Conservation (phyloP, 2,113 vertebrate genomes). For the Bujurquina vittata region DNA sequence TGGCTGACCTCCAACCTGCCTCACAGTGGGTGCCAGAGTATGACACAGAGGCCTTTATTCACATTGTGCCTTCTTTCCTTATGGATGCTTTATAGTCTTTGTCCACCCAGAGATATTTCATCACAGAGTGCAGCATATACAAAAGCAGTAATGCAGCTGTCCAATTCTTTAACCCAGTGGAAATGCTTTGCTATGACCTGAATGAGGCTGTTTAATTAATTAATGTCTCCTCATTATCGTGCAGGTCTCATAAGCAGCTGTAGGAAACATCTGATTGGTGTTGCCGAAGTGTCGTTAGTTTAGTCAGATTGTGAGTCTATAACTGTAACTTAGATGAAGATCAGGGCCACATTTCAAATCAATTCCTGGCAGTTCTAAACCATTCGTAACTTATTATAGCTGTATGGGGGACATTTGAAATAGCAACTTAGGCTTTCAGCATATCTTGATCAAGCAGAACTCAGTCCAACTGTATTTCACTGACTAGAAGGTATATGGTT, state of each 20-base stretch:
- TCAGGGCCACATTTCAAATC: too few relatives aligned
- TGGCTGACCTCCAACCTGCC: not conserved
- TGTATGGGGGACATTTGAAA: not conserved
- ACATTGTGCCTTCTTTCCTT: fast-evolving
- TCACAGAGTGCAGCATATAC: not conserved
- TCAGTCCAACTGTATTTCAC: constrained; percentile 4
- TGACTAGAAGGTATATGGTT: constrained; percentile 25
- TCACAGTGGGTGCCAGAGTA: not conserved
- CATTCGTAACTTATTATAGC: not conserved
- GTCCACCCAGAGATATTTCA: not conserved
- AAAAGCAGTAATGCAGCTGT: not conserved
- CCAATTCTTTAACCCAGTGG: not conserved
- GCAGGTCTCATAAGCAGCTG: not conserved
- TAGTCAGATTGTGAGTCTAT: not conserved
- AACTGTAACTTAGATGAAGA: too few relatives aligned
- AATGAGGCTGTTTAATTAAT: too few relatives aligned
- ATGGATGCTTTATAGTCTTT: not conserved
- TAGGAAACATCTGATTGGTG: not conserved
- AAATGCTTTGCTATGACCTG: not conserved
- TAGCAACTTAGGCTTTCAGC: not conserved
- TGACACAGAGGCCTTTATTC: not conserved
- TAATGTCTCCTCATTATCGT: not conserved
- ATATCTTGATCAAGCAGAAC: constrained; percentile 21
- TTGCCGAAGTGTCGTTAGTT: not conserved
- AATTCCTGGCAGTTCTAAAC: too few relatives aligned